Base-by-base conservation (phyloP, 2,113 vertebrate species). In the Toxostoma redivivum region DNA sequence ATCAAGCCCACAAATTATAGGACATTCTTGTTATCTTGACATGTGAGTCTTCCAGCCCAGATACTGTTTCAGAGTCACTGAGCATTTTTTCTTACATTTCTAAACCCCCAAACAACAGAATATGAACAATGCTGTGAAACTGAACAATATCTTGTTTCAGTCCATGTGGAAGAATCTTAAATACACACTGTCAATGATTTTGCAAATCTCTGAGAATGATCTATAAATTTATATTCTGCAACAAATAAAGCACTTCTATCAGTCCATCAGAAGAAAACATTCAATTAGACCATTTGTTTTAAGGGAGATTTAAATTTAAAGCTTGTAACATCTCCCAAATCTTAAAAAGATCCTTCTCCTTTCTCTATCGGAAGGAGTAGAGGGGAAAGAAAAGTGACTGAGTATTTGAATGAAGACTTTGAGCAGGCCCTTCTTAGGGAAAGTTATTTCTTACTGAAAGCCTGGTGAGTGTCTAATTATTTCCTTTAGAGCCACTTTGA, bases 361-460 rank as follows among this genome's bases (percentile, higher is more conserved):
- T 95, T 92, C 42, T 57, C 15, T 89, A 2, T 78, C 76, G 77
- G 81, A 81, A 74, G 72, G 51, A 74, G 50, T 45, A 23, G 83
- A 70, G 9, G 1, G 19, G 25, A 2, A 15, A 65, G 54, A 33
- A 40, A 73, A 45, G 28, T 94, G 37, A 25, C 24, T 38, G 22
- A 91, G 54, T 77, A 31, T 35, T 91, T 81, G 60, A 94, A 74
- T 35, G 37, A 77, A 93, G 85, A 61, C 61, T 93, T 83, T 95
- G 65, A 96, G 90, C 42, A 84, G 60, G 28, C 33, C 62, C 79
- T 71, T 96, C 95, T 94, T 93, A 94, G 33, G 56, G 44, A 94
- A 95, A 91, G 86, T 95, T 95, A 57, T 96, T 95, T 95, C 90
- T 93, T 96, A 83, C 47, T 93, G 92, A 95, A 96, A 96, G 91